phyloP scores from a whole-genome alignment of 2,113 vertebrate species.

The Gymnobelideus leadbeateri region DNA sequence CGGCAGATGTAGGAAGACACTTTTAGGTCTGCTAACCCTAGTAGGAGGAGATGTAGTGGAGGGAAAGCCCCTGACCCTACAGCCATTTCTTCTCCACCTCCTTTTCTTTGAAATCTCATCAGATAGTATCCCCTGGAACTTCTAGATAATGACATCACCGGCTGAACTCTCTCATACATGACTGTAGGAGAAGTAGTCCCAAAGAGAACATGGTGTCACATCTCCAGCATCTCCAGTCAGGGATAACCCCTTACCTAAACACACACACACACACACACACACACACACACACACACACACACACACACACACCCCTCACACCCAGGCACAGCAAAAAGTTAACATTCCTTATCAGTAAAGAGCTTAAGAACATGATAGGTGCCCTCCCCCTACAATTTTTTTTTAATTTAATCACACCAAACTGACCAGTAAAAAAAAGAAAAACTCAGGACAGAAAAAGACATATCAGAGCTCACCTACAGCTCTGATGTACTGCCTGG shows the following conservation, averaged over 20 bases:
- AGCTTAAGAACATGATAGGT: slow-evolving; percentile 54
- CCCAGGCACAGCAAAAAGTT: slow-evolving; percentile 61
- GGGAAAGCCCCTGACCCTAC: neutral
- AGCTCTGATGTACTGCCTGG: slow-evolving; percentile 74
- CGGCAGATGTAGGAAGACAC: neutral
- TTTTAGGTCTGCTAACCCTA: neutral
- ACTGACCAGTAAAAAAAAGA: slow-evolving; percentile 65
- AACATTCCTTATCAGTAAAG: slow-evolving; percentile 70
- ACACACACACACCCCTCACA: neutral
- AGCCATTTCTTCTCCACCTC: neutral
- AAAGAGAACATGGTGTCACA: neutral
- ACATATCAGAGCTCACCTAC: slow-evolving; percentile 74
- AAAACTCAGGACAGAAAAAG: slow-evolving; percentile 66
- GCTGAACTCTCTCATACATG: neutral
- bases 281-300: too few relatives aligned
- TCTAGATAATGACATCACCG: neutral
- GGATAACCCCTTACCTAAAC: neutral
- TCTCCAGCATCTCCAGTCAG: neutral
- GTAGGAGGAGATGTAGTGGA: neutral
- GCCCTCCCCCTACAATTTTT: slow-evolving; percentile 62
- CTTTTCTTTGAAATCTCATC: neutral
- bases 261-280: too few relatives aligned
- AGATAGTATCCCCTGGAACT: neutral
- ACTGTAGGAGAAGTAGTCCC: neutral
- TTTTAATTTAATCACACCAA: slow-evolving; percentile 61